A percentile compares a stretch with the other conserved stretches of the same genome.
phyloP scores from a whole-genome alignment of 2,113 vertebrate species.

The Campylorhamphus procurvoides region DNA sequence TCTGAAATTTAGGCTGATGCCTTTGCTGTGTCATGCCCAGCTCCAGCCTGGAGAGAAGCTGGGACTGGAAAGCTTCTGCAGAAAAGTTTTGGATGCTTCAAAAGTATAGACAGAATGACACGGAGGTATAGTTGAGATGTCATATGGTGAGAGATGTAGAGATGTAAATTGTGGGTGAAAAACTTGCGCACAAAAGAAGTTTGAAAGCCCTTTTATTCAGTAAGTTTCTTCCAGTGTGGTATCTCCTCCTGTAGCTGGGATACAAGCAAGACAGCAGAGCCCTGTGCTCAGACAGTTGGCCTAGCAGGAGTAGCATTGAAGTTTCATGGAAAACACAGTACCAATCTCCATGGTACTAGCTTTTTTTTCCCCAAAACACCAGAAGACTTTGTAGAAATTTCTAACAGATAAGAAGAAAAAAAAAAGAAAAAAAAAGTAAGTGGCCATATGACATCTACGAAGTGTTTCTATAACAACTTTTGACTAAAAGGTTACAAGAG shows the following conservation, averaged over 20 bases:
- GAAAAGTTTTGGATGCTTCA: background rate
- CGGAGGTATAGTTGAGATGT: background rate
- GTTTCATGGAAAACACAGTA: background rate
- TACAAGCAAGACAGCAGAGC: background rate
- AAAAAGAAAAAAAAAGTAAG: background rate
- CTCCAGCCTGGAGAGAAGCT: background rate
- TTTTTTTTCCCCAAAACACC: accelerated
- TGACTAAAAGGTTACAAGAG: background rate
- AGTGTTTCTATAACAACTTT: background rate
- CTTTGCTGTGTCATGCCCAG: background rate
- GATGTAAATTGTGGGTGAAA: background rate
- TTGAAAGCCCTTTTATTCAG: background rate
- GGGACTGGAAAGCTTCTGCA: background rate
- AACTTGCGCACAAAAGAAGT: background rate
- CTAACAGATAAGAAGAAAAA: background rate
- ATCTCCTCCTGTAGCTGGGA: background rate
- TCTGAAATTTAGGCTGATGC: background rate
- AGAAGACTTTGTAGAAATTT: background rate
- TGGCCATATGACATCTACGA: background rate
- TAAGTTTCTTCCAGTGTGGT: background rate
- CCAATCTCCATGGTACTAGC: background rate
- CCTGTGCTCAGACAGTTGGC: background rate
- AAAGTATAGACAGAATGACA: background rate
- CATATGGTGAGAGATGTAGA: background rate
- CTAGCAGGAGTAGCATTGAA: background rate